Evolutionary conservation across 2,797 vertebrate species (phyloP), one percentile per base, ranked within the genome.

Genomic region (Oophaga sylvatica): DNA sequence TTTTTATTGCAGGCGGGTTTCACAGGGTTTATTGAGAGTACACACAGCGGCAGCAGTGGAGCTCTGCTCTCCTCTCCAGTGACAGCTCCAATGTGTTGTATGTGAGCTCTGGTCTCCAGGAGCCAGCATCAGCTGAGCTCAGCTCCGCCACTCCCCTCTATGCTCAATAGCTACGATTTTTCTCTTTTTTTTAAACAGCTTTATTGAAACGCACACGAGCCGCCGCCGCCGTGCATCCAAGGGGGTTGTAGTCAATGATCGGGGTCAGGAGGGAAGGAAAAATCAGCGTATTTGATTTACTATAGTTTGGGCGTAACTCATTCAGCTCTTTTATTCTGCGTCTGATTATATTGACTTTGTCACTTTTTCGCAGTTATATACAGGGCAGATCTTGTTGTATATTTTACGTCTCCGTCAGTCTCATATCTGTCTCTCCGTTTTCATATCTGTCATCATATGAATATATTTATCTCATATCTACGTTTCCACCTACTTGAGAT

Each of bases 81-180:
- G 87, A 84, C 87, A 88, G 87, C 87, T 88, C 87, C 77, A 84
- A 80, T 88, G 87, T 85, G 87, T 85, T 85, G 82, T 84, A 84
- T 84, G 63, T 85, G 82, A 83, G 63, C 82, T 56, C 76, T 63
- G 85, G 87, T 85, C 87, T 88, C 87, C 67, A 85, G 81, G 81
- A 88, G 60, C 86, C 60, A 77, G 84, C 80, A 84, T 81, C 83
- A 80, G 84, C 78, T 75, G 83, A 68, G 68, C 80, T 82, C 80
- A 76, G 70, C 80, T 81, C 87, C 48, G 80, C 83, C 87, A 88
- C 87, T 85, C 87, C 87, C 87, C 86, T 81, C 60, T 3, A 77
- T 56, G 35, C 57, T 80, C 65, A 15, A 59, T 62, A 76, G 45
- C 59, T 12, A 77, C 48, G 22, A 48, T 77, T 56, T 77, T 26